A percentile compares a stretch with the other conserved stretches of the same genome.
Conservation (phyloP, 2,888 invertebrate species). For the Epiblema foenella region DNA sequence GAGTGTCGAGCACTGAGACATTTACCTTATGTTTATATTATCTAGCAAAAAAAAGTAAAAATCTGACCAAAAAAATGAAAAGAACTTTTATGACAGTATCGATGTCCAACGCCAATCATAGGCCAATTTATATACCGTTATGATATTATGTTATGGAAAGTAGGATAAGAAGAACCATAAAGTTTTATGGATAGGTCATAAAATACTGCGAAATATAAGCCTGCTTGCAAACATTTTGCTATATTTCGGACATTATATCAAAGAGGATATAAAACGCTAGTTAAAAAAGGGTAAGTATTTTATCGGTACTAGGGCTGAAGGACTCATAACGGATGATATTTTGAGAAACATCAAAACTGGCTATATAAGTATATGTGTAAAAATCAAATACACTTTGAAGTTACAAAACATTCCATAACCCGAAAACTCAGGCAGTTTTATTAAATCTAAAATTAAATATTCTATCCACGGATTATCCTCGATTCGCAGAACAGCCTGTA, state of each 20-base stretch:
- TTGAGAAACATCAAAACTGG: too few relatives aligned
- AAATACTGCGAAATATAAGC: slow-evolving; percentile 34
- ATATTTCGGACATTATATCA: slow-evolving; percentile 28
- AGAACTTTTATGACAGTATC: slow-evolving; percentile 8
- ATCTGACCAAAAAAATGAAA: background rate
- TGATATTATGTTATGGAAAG: slow-evolving; percentile 22
- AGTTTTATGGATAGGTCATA: slow-evolving; percentile 32
- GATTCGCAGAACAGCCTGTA: too few relatives aligned
- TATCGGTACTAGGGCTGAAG: slow-evolving; percentile 24
- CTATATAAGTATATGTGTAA: too few relatives aligned
- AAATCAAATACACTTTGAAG: too few relatives aligned
- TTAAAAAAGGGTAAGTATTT: slow-evolving; percentile 35
- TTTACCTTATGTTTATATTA: too few relatives aligned
- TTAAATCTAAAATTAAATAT: too few relatives aligned
- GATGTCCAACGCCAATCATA: slow-evolving; percentile 25
- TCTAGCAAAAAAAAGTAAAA: too few relatives aligned
- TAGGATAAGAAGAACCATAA: slow-evolving; percentile 27
- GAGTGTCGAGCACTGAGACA: too few relatives aligned
- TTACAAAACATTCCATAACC: too few relatives aligned
- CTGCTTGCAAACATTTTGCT: slow-evolving; percentile 32
- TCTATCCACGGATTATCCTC: too few relatives aligned
- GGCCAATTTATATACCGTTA: slow-evolving; percentile 26
- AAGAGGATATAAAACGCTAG: slow-evolving; percentile 31
- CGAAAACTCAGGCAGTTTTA: too few relatives aligned
- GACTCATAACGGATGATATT: background rate